Evolutionary conservation across 2,113 vertebrate genomes (phyloP).

Genomic region (Oryzias celebensis): DNA sequence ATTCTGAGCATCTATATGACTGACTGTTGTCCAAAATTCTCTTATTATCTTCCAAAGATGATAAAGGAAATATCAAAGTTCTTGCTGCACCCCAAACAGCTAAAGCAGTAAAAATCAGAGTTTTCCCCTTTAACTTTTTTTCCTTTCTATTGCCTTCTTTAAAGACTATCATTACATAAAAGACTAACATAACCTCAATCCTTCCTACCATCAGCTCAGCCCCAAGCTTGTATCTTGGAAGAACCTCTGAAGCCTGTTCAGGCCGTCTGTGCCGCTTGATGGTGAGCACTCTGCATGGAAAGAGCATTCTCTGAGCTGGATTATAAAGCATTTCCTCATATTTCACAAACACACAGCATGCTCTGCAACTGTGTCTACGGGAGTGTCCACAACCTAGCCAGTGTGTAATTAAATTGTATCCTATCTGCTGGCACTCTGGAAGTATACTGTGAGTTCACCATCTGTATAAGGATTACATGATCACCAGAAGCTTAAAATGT

Average conservation of each 20-base stretch:
- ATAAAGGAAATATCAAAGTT: constrained; percentile 2
- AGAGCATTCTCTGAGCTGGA: constrained; percentile 65
- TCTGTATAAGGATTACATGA: constrained; percentile 72
- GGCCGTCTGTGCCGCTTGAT: constrained; percentile 31
- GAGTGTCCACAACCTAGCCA: constrained; percentile 60
- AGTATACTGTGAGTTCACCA: constrained; percentile 59
- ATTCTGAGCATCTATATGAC: neutral
- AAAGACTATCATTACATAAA: constrained; percentile 71
- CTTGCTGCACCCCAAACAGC: neutral
- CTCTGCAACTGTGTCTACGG: constrained; percentile 32
- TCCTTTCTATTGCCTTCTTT: constrained; percentile 37
- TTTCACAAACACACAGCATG: constrained; percentile 59
- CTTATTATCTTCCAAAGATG: constrained; percentile 1
- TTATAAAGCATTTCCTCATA: constrained; percentile 53
- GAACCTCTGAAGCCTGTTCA: constrained; percentile 31
- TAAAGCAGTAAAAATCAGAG: constrained; percentile 7
- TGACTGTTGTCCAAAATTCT: neutral
- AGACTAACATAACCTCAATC: constrained; percentile 65
- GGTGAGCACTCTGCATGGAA: constrained; percentile 32
- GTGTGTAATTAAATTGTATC: constrained; percentile 66
- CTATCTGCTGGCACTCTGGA: constrained; percentile 55
- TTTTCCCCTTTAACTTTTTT: constrained; percentile 22
- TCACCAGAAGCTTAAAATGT: constrained; percentile 66
- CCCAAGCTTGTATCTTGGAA: constrained; percentile 46
- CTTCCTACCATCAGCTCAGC: constrained; percentile 48